These are phyloP conservation scores for Micronycteris hirsuta DNA, from an alignment of 2,113 vertebrate species.

Conservation along the genomic window DNA sequence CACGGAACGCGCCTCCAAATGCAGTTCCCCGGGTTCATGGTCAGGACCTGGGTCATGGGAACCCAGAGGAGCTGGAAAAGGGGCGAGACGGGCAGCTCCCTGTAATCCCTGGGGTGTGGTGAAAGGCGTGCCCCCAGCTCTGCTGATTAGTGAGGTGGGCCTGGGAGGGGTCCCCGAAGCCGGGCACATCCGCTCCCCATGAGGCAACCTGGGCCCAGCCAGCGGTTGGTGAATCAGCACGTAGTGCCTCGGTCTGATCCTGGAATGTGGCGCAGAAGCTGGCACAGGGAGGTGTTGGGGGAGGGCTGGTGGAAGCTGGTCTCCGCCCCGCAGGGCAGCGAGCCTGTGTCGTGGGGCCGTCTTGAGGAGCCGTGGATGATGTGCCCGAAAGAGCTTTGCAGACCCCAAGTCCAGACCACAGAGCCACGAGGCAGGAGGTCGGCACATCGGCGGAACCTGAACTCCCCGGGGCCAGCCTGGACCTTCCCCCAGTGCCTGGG, in stretches of 20 bases:
- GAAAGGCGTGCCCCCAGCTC: background rate
- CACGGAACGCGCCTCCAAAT: rapidly evolving
- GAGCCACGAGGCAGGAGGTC: background rate
- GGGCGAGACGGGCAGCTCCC: background rate
- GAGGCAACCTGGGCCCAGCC: background rate
- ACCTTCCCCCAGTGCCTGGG: background rate
- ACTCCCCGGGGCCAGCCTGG: background rate
- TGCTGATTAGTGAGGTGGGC: background rate
- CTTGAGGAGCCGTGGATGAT: background rate
- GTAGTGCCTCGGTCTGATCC: rapidly evolving
- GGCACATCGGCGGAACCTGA: background rate
- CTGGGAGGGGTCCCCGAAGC: background rate
- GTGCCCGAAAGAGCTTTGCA: background rate
- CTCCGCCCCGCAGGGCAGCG: background rate
- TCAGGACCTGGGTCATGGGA: background rate
- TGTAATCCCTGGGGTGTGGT: background rate
- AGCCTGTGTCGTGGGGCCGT: background rate
- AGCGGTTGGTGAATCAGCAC: rapidly evolving
- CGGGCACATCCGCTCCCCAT: background rate
- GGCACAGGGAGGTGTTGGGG: background rate
- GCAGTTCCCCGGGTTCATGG: rapidly evolving
- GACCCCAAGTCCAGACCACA: background rate
- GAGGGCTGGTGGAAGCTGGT: background rate
- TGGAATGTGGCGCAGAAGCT: background rate
- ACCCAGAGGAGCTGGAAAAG: background rate